phyloP scores from a whole-genome alignment of 2,797 vertebrate genomes.

The Lepilemur ruficaudatus region DNA sequence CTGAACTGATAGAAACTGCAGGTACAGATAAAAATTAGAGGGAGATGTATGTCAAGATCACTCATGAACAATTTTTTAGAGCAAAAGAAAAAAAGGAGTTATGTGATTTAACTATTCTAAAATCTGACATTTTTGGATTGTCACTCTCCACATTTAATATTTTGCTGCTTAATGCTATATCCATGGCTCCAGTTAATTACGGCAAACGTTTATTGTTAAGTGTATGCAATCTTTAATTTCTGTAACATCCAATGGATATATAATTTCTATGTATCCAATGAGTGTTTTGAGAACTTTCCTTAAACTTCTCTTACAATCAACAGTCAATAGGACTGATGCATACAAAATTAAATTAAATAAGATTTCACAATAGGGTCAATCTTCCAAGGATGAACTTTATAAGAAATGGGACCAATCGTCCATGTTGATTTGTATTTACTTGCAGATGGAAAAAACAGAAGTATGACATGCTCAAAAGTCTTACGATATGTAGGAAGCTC shows the following conservation, averaged over 20 bases:
- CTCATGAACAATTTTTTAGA: neutral
- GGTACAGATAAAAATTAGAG: constrained; percentile 60
- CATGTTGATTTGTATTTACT: neutral
- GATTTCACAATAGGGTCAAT: neutral
- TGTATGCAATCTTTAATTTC: neutral
- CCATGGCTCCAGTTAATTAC: neutral
- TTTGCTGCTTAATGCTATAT: neutral
- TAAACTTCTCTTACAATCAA: neutral
- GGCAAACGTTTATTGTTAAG: neutral
- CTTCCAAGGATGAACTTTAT: neutral
- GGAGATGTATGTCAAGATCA: constrained; percentile 29
- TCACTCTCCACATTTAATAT: rapidly evolving
- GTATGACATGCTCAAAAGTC: neutral
- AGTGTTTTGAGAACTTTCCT: neutral
- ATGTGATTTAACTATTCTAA: neutral
- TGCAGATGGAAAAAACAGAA: neutral
- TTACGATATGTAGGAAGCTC: neutral
- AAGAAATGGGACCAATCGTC: neutral
- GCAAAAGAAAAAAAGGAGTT: neutral
- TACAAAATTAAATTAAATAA: neutral
- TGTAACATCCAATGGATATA: neutral
- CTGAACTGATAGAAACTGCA: constrained; percentile 66
- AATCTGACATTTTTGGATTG: neutral
- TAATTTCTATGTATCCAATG: neutral
- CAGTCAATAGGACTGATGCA: neutral